Conservation (phyloP, 2,888 invertebrate species). For the Drosophila prostipennis region DNA sequence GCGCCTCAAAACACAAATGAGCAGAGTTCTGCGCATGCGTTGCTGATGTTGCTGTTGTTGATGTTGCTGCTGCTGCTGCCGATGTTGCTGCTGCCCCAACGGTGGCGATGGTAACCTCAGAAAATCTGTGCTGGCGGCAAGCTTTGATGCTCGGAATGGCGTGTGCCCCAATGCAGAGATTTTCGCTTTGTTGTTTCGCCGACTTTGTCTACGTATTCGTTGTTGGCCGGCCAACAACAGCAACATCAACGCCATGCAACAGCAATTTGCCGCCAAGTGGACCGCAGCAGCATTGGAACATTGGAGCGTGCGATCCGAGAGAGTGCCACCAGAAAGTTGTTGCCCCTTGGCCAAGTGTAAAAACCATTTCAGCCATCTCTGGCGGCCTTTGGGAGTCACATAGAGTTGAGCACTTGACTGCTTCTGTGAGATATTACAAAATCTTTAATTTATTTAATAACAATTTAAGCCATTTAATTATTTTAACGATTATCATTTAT, state of each 20-base stretch:
- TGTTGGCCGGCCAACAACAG: slow-evolving; percentile 37
- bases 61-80: slow-evolving; percentile 43
- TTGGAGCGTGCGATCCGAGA: slow-evolving; percentile 47
- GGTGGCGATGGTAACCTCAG: slow-evolving; percentile 83
- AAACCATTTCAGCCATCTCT: slow-evolving; percentile 19
- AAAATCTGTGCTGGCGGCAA: slow-evolving; percentile 82
- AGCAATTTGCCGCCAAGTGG: slow-evolving; percentile 77
- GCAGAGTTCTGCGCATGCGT: slow-evolving; percentile 59
- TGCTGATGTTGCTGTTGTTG: slow-evolving; percentile 12
- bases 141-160: slow-evolving; percentile 84
- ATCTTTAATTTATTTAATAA: no score
- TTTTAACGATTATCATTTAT: no score
- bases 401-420: slow-evolving; percentile 4
- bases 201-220: slow-evolving; percentile 58
- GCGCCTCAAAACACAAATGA: slow-evolving; percentile 79
- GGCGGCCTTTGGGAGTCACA: background rate
- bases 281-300: slow-evolving; percentile 56
- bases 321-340: slow-evolving; percentile 36
- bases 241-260: slow-evolving; percentile 65
- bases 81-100: slow-evolving; percentile 66
- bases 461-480: no score
- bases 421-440: background rate
- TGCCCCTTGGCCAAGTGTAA: slow-evolving; percentile 24
- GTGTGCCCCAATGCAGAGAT: slow-evolving; percentile 84
- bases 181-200: slow-evolving; percentile 82